A percentile compares a stretch with the other conserved stretches of the same genome.
Conservation (phyloP, 2,113 vertebrate species). For the Sminthopsis crassicaudata region DNA sequence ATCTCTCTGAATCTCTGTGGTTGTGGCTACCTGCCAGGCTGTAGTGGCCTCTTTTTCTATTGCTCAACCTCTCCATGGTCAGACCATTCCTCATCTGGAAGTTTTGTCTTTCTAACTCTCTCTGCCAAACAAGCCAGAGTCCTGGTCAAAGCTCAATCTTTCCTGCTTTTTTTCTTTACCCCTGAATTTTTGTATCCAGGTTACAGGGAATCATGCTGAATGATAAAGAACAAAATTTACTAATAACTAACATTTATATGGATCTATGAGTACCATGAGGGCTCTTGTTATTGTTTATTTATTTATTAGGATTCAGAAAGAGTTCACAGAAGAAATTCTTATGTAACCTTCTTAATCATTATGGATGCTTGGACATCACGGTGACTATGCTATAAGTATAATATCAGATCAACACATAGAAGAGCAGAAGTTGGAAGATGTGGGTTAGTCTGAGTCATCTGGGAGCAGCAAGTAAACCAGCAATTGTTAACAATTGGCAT, state of each 20-base stretch:
- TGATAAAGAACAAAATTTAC: neutral
- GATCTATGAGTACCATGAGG: neutral
- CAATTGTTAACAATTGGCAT: constrained; percentile 21
- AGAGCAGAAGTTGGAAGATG: neutral
- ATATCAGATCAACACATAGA: neutral
- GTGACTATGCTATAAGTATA: neutral
- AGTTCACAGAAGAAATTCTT: neutral
- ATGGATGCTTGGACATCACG: constrained; percentile 6
- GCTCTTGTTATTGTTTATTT: neutral
- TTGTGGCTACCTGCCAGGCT: neutral
- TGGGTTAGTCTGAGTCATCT: constrained; percentile 46
- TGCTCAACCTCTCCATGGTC: neutral
- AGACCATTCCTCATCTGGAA: neutral
- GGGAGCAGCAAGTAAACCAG: constrained; percentile 35
- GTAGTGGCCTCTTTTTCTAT: neutral
- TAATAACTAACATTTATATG: neutral
- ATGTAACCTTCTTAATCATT: neutral
- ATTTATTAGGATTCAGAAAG: neutral
- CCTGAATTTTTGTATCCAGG: neutral
- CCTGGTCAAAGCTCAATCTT: neutral
- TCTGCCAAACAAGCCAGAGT: neutral
- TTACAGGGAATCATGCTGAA: neutral
- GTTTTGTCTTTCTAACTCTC: neutral
- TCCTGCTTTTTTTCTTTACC: neutral
- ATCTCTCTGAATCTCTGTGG: neutral